phyloP scores from a whole-genome alignment of 2,888 invertebrate genomes.

The Protonemura montana region DNA sequence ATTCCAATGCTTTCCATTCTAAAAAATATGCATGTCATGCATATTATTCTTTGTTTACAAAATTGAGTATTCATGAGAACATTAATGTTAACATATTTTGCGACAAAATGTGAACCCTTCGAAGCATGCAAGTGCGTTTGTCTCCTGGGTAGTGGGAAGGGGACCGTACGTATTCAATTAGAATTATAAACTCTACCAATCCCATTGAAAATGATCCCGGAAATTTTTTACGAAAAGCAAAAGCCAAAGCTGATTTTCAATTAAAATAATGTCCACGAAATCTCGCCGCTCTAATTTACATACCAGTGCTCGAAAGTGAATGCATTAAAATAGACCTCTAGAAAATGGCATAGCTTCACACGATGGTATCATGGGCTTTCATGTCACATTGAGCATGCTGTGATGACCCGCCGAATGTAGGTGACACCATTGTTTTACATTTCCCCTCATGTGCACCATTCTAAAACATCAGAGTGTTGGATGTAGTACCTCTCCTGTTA shows the following conservation, averaged over 20 bases:
- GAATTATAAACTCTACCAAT: neutral
- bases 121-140: slow-evolving; percentile 12
- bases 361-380: neutral
- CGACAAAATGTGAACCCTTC: neutral
- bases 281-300: neutral
- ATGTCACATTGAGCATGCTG: neutral
- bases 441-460: neutral
- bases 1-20: neutral
- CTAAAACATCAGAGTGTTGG: neutral
- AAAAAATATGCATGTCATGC: neutral
- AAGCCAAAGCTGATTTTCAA: neutral
- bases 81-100: neutral
- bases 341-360: neutral
- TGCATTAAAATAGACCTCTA: neutral
- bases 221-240: neutral
- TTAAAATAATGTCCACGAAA: neutral
- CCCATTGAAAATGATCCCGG: neutral
- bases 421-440: neutral
- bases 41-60: neutral
- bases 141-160: neutral
- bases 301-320: neutral
- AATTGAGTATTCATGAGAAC: neutral
- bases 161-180: neutral
- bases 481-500: neutral
- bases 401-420: neutral